phyloP scores from a whole-genome alignment of 2,113 vertebrate genomes.

The Aptenodytes forsteri region DNA sequence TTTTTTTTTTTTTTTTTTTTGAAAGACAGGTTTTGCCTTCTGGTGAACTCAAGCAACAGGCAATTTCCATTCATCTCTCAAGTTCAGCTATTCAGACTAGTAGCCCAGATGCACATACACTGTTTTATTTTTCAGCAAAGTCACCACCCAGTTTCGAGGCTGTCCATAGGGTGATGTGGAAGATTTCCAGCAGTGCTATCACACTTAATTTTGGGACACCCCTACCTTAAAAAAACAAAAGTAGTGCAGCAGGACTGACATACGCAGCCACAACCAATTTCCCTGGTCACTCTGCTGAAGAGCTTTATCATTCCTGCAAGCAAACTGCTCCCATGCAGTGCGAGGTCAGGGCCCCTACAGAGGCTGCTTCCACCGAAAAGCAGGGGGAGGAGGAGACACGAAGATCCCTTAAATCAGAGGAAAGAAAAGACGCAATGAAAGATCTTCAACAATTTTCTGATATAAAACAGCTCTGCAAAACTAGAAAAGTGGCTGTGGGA shows the following conservation, averaged over 20 bases:
- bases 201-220: not conserved
- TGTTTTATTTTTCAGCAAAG: not conserved
- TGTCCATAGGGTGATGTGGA: not conserved
- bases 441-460: slow-evolving; percentile 31
- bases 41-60: slow-evolving; percentile 29
- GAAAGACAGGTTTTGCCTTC: slow-evolving; percentile 1
- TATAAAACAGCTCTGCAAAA: slow-evolving; percentile 34
- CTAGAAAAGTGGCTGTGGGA: slow-evolving; percentile 37
- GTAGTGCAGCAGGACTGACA: not conserved
- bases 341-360: not conserved
- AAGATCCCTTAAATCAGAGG: not conserved
- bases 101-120: not conserved
- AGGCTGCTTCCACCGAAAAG: not conserved
- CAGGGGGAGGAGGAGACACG: not conserved
- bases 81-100: not conserved
- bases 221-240: not conserved
- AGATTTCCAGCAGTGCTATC: not conserved
- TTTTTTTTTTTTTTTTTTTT: not conserved
- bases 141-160: not conserved
- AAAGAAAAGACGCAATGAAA: not conserved
- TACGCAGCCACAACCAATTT: not conserved
- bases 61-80: not conserved
- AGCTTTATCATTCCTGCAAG: not conserved
- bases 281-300: not conserved
- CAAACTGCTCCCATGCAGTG: not conserved